Conservation (phyloP, 2,888 invertebrate genomes). For the Spialia ferax region DNA sequence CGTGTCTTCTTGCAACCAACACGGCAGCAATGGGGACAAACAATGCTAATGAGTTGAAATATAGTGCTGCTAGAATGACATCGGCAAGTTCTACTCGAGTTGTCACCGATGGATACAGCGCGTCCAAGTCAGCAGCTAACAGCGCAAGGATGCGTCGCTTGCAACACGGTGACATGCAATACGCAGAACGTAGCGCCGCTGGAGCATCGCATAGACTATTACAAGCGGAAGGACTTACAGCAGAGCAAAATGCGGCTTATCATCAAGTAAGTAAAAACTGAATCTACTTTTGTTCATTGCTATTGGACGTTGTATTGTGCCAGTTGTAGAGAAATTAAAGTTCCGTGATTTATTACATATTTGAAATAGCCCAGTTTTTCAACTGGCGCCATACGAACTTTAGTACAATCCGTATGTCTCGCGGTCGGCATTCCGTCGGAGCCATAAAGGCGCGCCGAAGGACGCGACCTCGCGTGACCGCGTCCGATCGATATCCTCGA, state of each 20-base stretch:
- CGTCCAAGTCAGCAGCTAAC: constrained; percentile 86
- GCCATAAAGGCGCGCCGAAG: constrained; percentile 83
- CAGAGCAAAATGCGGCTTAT: constrained; percentile 94
- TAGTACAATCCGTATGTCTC: constrained; percentile 32
- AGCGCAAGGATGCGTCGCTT: constrained; percentile 85
- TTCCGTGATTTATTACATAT: neutral
- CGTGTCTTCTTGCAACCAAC: constrained; percentile 77
- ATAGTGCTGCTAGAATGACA: constrained; percentile 93
- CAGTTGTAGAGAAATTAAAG: neutral
- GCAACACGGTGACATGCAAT: constrained; percentile 93
- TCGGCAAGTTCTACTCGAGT: constrained; percentile 91
- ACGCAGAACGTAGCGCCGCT: constrained; percentile 92
- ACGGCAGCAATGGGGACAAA: constrained; percentile 70
- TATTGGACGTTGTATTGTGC: neutral
- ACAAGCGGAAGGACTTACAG: constrained; percentile 94
- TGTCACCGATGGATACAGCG: constrained; percentile 93
- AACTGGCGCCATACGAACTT: constrained; percentile 7
- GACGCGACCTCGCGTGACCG: constrained; percentile 82
- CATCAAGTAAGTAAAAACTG: constrained; percentile 88
- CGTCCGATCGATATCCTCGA: constrained; percentile 77
- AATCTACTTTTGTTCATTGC: constrained; percentile 16
- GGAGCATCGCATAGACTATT: constrained; percentile 92
- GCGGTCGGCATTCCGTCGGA: constrained; percentile 47
- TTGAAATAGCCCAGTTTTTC: neutral
- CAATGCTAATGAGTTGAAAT: constrained; percentile 91